Evolutionary conservation across 2,113 vertebrate species (phyloP), one percentile per base, ranked within the genome.

Genomic region (Siphamia tubifer): DNA sequence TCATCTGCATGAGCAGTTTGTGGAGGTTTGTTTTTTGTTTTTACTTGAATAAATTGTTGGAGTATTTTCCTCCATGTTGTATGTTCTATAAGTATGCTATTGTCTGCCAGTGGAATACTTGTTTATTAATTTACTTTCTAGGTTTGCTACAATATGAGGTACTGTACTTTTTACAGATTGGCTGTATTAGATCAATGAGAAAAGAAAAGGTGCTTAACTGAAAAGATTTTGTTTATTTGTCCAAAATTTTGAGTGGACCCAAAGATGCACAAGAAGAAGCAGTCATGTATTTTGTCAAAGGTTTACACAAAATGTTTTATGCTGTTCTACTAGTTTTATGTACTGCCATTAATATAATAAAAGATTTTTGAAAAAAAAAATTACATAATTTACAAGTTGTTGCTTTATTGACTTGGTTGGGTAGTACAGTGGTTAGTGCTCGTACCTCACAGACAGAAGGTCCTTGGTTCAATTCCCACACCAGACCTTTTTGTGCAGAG

Each of bases 1-100:
- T 58, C 66, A 28, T 62, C 15, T 81, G 71, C 86, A 80, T 77
- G 79, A 70, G 35, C 65, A 21, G 11, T 20, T 71, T 77, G 56
- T 71, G 25, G 31, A 3, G 21, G 55, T 78, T 44, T 15, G 9
- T 62, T 42, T 38, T 69, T 24, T 23, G 44, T 42, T 69, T 36
- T 45, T 49, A 36, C 13, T 73, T 44, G 10, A 45, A 6, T 70
- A 25, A 4, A 49, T 44, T 24, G 23, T 47, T 35, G 10, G 9
- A 21, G 6, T 57, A 34, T 62, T 42, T 66, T 36, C 13, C 65
- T 16, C 31, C 4, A 17, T 42, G 30, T 65, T 58, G 15, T 49
- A n/a, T 68, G 36, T 56, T 68, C 1, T 60, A 38, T 62, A 28
- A 16, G 61, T 66, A 43, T 42, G 47, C 28, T 63, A 39, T 38